Conservation (phyloP, 1,140 invertebrate species). For the Hypsibius dujardini region DNA sequence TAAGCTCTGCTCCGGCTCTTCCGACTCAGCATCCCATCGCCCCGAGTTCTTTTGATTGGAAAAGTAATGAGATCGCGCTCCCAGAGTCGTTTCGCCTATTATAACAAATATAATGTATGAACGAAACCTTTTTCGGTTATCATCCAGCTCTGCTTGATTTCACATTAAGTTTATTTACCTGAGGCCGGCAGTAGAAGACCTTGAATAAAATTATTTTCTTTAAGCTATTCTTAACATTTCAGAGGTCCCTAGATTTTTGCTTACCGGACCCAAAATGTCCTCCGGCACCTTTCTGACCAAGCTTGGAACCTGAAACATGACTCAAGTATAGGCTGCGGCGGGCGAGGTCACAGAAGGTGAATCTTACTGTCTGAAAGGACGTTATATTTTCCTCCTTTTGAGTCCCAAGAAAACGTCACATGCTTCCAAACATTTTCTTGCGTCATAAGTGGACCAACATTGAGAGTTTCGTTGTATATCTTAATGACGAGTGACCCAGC, state of each 20-base stretch:
- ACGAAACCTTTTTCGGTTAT: no score
- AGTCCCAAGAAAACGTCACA: background rate
- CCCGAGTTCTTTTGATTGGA: background rate
- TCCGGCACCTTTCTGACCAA: background rate
- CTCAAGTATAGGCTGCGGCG: background rate
- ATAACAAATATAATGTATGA: no score
- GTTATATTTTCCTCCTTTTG: background rate
- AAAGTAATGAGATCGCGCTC: background rate
- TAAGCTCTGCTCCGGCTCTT: background rate
- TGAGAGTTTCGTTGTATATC: conserved; percentile 9
- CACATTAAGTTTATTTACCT: no score
- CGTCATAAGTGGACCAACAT: background rate
- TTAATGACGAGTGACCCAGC: background rate
- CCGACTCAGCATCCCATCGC: no score
- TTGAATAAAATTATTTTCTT: no score
- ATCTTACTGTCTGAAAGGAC: background rate
- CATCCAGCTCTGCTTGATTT: no score
- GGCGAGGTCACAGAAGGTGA: background rate
- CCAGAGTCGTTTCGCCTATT: conserved; percentile 1
- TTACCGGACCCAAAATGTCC: background rate
- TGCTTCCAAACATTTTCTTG: background rate
- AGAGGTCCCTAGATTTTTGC: no score
- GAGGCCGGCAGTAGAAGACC: background rate
- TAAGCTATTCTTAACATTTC: no score
- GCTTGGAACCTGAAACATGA: background rate